A percentile compares a stretch with the other conserved stretches of the same genome.
Evolutionary conservation across 1,140 invertebrate species (phyloP).

Genomic region (Drosophila simulans): DNA sequence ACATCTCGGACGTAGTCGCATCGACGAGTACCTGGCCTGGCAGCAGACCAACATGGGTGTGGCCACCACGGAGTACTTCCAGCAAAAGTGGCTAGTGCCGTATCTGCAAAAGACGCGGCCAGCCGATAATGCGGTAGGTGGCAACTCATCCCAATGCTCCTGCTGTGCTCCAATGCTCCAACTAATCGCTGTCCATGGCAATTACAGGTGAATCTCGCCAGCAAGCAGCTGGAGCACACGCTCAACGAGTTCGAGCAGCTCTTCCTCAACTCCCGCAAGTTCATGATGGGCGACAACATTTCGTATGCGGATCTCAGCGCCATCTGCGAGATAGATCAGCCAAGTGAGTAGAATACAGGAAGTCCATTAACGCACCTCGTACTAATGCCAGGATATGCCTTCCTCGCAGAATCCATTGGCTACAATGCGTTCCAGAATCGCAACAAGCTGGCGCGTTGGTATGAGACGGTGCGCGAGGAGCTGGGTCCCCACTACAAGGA

Average conservation of each 20-base stretch:
- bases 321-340: conserved; percentile 93
- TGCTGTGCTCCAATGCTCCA: background rate
- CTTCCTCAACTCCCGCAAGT: conserved; percentile 88
- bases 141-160: no score
- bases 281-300: conserved; percentile 88
- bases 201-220: conserved; percentile 67
- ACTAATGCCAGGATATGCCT: background rate
- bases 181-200: background rate
- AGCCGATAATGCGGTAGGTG: conserved; percentile 57
- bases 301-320: conserved; percentile 92
- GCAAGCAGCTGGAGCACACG: conserved; percentile 86
- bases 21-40: conserved; percentile 95
- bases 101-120: conserved; percentile 84
- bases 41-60: conserved; percentile 91
- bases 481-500: conserved; percentile 85
- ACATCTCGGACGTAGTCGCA: conserved; percentile 87
- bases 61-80: conserved; percentile 89
- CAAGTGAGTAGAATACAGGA: conserved; percentile 85
- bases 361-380: background rate
- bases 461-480: conserved; percentile 87
- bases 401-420: conserved; percentile 86
- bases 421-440: conserved; percentile 86
- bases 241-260: conserved; percentile 87
- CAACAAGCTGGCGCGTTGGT: conserved; percentile 87
- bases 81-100: conserved; percentile 86